Percentiles rank a stretch among this genome's conserved stretches.
Conservation (phyloP, 92 coral and sea anemone species). For the Scolanthus callimorphus region DNA sequence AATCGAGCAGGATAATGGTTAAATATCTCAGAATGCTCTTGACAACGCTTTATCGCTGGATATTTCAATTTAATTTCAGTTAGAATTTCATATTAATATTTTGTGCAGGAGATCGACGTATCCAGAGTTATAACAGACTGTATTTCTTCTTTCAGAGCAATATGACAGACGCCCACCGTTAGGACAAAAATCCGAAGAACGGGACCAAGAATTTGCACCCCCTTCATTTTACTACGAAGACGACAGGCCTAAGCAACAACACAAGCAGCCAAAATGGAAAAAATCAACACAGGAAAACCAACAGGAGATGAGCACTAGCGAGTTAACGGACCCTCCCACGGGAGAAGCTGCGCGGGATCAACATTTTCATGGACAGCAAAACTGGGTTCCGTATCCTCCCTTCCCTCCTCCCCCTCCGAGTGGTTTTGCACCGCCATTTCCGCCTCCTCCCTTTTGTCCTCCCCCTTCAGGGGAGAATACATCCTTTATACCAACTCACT, state of each 20-base stretch:
- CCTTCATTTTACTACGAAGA: constrained; percentile 80
- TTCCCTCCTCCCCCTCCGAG: constrained; percentile 60
- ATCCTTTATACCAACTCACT: constrained; percentile 3
- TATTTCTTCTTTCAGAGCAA: constrained; percentile 34
- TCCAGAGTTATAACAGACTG: background rate
- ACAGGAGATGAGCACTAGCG: background rate
- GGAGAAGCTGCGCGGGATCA: background rate
- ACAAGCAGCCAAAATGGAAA: background rate
- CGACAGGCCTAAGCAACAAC: background rate
- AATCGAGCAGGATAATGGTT: too few species aligned
- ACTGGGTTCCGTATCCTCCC: constrained; percentile 16
- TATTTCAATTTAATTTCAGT: too few species aligned
- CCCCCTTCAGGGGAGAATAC: background rate
- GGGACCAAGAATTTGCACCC: constrained; percentile 85
- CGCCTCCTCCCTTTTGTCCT: background rate
- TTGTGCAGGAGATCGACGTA: too few species aligned
- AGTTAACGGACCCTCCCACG: too few species aligned
- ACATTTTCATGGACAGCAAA: background rate
- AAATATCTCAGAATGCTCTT: background rate
- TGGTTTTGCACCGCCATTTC: constrained; percentile 22
- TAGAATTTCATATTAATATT: too few species aligned
- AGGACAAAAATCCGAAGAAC: constrained; percentile 51
- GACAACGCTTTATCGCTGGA: background rate
- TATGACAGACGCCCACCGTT: constrained; percentile 23
- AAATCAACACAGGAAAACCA: background rate